Conservation (phyloP, 2,797 vertebrate species). For the Sparidentex hasta region DNA sequence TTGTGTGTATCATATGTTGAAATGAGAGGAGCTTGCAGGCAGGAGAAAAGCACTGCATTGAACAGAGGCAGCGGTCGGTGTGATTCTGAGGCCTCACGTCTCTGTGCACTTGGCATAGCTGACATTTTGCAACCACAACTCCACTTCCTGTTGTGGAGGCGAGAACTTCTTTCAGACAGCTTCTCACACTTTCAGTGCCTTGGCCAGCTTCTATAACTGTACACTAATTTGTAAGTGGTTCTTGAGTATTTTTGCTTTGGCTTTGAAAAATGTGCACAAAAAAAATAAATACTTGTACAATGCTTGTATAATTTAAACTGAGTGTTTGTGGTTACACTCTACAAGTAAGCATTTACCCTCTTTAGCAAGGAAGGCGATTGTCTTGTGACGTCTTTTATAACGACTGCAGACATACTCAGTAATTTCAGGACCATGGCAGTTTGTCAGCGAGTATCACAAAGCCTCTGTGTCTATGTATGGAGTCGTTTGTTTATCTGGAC, state of each 20-base stretch:
- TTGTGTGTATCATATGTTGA: constrained; percentile 9
- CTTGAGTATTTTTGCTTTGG: background rate
- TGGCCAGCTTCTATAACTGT: constrained; percentile 25
- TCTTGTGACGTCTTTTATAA: background rate
- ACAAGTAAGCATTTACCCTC: constrained; percentile 4
- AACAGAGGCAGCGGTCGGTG: constrained; percentile 29
- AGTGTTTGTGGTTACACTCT: background rate
- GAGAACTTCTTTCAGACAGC: constrained; percentile 39
- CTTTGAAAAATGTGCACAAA: background rate
- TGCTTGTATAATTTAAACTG: background rate
- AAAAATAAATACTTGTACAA: constrained; percentile 7
- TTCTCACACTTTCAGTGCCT: constrained; percentile 44
- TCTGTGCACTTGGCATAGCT: constrained; percentile 48
- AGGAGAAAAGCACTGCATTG: constrained; percentile 1
- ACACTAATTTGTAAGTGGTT: background rate
- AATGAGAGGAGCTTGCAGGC: background rate
- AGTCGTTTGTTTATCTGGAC: constrained; percentile 48
- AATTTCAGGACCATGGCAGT: constrained; percentile 5
- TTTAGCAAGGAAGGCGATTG: background rate
- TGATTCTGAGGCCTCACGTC: constrained; percentile 37
- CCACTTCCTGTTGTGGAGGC: constrained; percentile 80
- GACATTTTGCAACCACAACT: constrained; percentile 76
- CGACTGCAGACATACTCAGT: constrained; percentile 14
- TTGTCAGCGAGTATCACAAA: constrained; percentile 39
- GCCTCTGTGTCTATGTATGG: constrained; percentile 32